Evolutionary conservation across 1,140 invertebrate genomes (phyloP).

Genomic region (Bombus affinis): DNA sequence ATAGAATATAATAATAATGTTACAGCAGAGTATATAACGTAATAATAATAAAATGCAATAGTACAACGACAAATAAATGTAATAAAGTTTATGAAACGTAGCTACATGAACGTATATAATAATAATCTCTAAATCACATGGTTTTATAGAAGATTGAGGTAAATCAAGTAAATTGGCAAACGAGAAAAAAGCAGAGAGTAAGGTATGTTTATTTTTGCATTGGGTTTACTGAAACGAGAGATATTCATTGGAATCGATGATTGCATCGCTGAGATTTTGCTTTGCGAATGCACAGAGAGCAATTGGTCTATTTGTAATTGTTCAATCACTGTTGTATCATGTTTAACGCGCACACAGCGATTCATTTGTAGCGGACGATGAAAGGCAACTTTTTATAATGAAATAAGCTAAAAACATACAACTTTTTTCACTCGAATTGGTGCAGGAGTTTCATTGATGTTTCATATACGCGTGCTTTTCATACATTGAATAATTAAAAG

Average conservation of each 20-base stretch:
- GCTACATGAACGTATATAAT: neutral
- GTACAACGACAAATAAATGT: neutral
- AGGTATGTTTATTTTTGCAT: neutral
- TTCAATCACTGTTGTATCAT: neutral
- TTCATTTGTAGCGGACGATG: neutral
- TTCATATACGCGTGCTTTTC: too few species aligned
- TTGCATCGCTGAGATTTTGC: neutral
- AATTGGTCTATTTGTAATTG: neutral
- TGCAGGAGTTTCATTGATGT: neutral
- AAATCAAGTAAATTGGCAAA: neutral
- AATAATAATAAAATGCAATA: too few species aligned
- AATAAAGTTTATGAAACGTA: neutral
- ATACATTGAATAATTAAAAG: neutral
- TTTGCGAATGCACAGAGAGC: neutral
- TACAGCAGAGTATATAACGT: too few species aligned
- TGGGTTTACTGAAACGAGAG: neutral
- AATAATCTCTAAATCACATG: neutral
- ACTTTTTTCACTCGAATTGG: neutral
- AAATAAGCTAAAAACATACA: neutral
- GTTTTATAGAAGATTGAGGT: neutral
- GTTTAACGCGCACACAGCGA: neutral
- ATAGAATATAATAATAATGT: too few species aligned
- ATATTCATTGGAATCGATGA: neutral
- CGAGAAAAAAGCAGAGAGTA: neutral
- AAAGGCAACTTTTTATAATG: neutral